These are phyloP conservation scores for Pristionchus fissidentatus DNA, from an alignment of 2,888 invertebrate species.

Conservation along the genomic window DNA sequence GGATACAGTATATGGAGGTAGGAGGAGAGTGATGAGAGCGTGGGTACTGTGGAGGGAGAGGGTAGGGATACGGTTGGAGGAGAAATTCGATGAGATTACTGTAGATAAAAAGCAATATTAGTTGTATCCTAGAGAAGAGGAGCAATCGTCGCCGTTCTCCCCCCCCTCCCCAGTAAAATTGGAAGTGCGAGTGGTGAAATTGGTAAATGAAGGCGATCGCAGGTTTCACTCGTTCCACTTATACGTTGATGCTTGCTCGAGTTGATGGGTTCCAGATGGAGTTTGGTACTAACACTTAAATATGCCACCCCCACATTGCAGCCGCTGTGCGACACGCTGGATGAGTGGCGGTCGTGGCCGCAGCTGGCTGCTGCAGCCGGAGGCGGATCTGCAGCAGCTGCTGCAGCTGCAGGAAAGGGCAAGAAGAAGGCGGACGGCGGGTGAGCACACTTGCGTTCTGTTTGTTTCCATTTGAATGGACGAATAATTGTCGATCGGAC, in stretches of 20 bases:
- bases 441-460: background rate
- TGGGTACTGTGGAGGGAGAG: too few species aligned
- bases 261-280: background rate
- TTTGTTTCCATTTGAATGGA: too few species aligned
- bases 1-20: too few species aligned
- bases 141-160: too few species aligned
- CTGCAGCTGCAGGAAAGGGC: slow-evolving; percentile 4
- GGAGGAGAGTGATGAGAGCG: slow-evolving; percentile 56
- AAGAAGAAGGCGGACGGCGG: background rate
- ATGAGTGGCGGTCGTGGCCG: slow-evolving; percentile 55
- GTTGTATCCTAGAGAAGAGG: too few species aligned
- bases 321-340: slow-evolving; percentile 57
- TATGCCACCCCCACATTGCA: slow-evolving; percentile 23
- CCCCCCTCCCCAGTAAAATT: too few species aligned
- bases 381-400: background rate
- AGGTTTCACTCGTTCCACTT: background rate
- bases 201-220: too few species aligned
- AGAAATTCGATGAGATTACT: background rate
- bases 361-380: background rate
- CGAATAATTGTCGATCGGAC: too few species aligned
- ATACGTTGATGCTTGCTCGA: background rate
- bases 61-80: too few species aligned
- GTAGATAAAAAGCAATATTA: background rate
- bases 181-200: too few species aligned
- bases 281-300: background rate